Evolutionary conservation across 2,113 vertebrate genomes (phyloP).

Genomic region (Eurystomus gularis): DNA sequence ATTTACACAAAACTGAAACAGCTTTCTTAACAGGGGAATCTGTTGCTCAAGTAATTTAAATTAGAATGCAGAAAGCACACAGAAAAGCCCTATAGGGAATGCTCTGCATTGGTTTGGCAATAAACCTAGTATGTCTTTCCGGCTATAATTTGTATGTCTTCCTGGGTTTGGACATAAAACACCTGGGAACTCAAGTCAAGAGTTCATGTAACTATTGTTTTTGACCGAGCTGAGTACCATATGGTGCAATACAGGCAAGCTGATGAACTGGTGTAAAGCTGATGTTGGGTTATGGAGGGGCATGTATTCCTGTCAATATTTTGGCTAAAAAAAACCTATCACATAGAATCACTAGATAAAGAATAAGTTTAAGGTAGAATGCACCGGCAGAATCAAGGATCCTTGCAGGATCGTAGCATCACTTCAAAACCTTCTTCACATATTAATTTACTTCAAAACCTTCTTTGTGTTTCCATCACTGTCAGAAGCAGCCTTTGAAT

Average conservation of each 20-base stretch:
- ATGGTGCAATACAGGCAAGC: neutral
- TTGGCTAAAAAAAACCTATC: neutral
- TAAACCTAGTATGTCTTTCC: neutral
- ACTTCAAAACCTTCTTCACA: neutral
- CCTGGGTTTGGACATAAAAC: neutral
- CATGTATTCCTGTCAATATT: neutral
- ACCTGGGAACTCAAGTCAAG: neutral
- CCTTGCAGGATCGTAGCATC: neutral
- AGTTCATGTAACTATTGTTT: neutral
- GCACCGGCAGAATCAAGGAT: neutral
- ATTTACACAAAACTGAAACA: neutral
- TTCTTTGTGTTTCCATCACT: neutral
- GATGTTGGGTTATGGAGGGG: neutral
- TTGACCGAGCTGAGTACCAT: neutral
- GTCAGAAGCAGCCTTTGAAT: accelerated
- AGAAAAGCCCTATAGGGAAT: neutral
- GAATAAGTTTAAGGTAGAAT: neutral
- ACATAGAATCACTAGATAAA: neutral
- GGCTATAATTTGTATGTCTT: slow-evolving; percentile 20
- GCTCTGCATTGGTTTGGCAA: neutral
- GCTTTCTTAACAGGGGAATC: neutral
- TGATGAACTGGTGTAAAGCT: neutral
- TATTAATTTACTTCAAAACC: neutral
- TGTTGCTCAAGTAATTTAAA: neutral
- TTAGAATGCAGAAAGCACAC: slow-evolving; percentile 15